These are phyloP conservation scores for Plodia interpunctella DNA, from an alignment of 1,140 invertebrate genomes.

Conservation along the genomic window DNA sequence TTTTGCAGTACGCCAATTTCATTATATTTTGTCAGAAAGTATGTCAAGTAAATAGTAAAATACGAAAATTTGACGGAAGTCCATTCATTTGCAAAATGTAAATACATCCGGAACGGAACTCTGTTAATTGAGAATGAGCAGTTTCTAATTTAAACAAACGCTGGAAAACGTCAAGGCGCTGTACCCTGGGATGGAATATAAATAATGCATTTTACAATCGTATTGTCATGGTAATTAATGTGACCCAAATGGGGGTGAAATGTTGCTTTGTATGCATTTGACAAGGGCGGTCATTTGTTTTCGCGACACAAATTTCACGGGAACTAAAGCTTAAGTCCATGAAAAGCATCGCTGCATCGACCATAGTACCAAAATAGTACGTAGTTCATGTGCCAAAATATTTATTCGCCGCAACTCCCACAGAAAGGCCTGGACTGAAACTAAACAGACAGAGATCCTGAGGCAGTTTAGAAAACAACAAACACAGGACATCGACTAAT, in stretches of 20 bases:
- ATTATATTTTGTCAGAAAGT: too few species aligned
- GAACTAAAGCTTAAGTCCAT: conserved; percentile 21
- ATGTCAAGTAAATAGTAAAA: neutral
- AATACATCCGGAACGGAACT: conserved; percentile 6
- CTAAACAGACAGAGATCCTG: too few species aligned
- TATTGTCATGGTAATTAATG: conserved; percentile 65
- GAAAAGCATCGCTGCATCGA: too few species aligned
- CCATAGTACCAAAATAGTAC: too few species aligned
- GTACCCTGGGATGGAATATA: conserved; percentile 32
- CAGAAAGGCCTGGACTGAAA: too few species aligned
- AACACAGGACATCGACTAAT: too few species aligned
- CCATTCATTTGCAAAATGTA: neutral
- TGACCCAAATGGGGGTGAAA: conserved; percentile 49
- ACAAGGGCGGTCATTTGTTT: conserved; percentile 26
- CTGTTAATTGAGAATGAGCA: conserved; percentile 11
- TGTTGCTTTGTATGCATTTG: conserved; percentile 38
- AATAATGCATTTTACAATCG: conserved; percentile 57
- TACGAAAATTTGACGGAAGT: neutral
- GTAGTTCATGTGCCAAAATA: too few species aligned
- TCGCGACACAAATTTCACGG: conserved; percentile 29
- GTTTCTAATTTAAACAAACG: conserved; percentile 31
- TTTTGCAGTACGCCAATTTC: too few species aligned
- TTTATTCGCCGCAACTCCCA: too few species aligned
- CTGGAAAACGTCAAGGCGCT: conserved; percentile 33
- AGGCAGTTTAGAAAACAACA: too few species aligned